Base-by-base conservation (phyloP, 2,797 vertebrate species). In the Brachymystax lenok region DNA sequence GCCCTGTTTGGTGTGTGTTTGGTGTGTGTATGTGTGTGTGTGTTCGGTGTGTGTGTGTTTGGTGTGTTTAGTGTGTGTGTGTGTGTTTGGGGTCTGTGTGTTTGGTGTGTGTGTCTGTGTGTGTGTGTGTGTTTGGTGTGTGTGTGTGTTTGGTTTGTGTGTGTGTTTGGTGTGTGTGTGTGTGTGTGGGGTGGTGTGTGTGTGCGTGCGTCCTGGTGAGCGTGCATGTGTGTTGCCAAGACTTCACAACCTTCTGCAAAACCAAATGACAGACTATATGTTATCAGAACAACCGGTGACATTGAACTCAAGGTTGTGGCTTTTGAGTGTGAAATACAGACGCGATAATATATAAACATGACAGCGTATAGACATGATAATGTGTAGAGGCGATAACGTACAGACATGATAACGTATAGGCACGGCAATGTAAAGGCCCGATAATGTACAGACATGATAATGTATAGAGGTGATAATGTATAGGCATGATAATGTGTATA, bases 11-110 rank as follows among this genome's bases (percentile, higher is more conserved):
- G 27, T n/a, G n/a, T n/a, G n/a, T n/a, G n/a, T n/a, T n/a, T n/a
- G n/a, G n/a, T n/a, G n/a, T n/a, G n/a, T n/a, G n/a, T n/a, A n/a
- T 87, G 78, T 66, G 69, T 68, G 66, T 73, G 66, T 17, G 1
- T 17, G 4, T 14, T 0, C 5, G 0, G 2, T 50, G 40, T 1
- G 14, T 46, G 71, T 80, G 69, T 28, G 40, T 46, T 10, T 61
- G 30, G 12, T 19, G 30, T 30, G 3, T 30, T n/a, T n/a, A n/a
- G 30, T 30, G 30, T 30, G 30, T 30, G 30, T 30, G 28, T 30
- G 28, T 30, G 3, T n/a, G n/a, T n/a, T n/a, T n/a, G n/a, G n/a
- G n/a, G n/a, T n/a, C n/a, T n/a, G n/a, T n/a, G n/a, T n/a, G n/a
- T n/a, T n/a, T 30, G 28, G 28, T 30, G 28, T 64, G 24, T 30